These are phyloP conservation scores for Sinocyclocheilus anophthalmus DNA, from an alignment of 2,113 vertebrate genomes.

Conservation along the genomic window DNA sequence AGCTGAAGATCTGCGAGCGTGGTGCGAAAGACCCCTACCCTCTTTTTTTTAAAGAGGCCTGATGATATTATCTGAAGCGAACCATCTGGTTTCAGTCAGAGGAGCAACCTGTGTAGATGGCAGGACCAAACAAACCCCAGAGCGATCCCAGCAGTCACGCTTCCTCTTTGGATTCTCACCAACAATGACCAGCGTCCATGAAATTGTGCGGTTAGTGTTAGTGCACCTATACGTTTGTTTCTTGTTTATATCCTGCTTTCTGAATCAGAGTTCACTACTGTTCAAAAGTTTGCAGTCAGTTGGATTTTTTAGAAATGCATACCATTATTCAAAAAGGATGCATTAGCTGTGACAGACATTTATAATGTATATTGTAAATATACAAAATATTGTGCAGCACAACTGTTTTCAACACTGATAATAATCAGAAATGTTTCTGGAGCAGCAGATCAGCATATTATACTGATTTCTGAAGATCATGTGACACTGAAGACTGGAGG, in stretches of 20 bases:
- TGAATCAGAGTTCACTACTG: not conserved
- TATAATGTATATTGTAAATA: no score
- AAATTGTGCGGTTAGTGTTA: not conserved
- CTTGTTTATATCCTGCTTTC: no score
- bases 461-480: no score
- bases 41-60: slow-evolving; percentile 57
- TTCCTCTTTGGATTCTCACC: not conserved
- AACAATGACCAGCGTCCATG: not conserved
- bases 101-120: slow-evolving; percentile 27
- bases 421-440: no score
- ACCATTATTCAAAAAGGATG: not conserved
- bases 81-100: slow-evolving; percentile 66
- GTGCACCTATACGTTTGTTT: not conserved
- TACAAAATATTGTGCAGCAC: no score
- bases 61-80: slow-evolving; percentile 57
- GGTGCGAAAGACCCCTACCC: slow-evolving; percentile 78
- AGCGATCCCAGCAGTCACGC: slow-evolving; percentile 9
- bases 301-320: not conserved
- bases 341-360: not conserved
- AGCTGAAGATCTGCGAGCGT: slow-evolving; percentile 81
- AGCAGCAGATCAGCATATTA: no score
- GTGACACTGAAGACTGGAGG: no score
- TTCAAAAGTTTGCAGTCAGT: not conserved
- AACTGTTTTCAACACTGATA: no score
- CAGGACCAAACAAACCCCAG: slow-evolving; percentile 20